Base-by-base conservation (phyloP, 2,797 vertebrate species). In the Sebastes itinus region DNA sequence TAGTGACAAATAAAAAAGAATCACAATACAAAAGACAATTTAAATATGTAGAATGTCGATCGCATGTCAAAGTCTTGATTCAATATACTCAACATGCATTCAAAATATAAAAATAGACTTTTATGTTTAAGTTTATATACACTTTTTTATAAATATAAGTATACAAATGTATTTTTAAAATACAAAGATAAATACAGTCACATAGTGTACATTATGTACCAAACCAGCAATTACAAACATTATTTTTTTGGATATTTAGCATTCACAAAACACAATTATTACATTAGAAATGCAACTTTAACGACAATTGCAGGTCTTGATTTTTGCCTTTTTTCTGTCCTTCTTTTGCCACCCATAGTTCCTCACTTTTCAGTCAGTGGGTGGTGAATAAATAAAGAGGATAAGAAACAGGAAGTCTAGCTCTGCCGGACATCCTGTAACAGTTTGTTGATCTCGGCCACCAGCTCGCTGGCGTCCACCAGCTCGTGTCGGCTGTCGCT, bases 121-220 rank as follows among this genome's bases (percentile, higher is more conserved):
- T 68, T 98, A 96, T 96, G 14, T 91, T 97, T 95, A 92, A 81
- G 83, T 93, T 93, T 95, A 95, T 96, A 85, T 95, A 96, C 94
- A 99, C 23, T 75, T 88, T 87, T 94, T 96, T 97, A 99, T 99
- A 99, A 99, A 99, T 99, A 99, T 98, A 99, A 89, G 91, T 77
- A 92, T 93, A 94, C 89, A 94, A 94, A 93, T 98, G 98, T 99
- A 99, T 99, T 99, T 99, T 99, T 98, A 98, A 99, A 99, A 99
- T 99, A 99, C 98, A 99, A 97, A 98, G 97, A 97, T 99, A 98
- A 98, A 98, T 98, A 99, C 97, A 97, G 97, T 97, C 97, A 98
- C 97, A 97, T 96, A 95, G 97, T 97, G 97, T 98, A 99, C 97
- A 98, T 97, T 96, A 90, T 96, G 94, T 96, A 95, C 94, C 81